A percentile compares a stretch with the other conserved stretches of the same genome.
phyloP scores from a whole-genome alignment of 1,140 invertebrate species.

The Cephus cinctus region DNA sequence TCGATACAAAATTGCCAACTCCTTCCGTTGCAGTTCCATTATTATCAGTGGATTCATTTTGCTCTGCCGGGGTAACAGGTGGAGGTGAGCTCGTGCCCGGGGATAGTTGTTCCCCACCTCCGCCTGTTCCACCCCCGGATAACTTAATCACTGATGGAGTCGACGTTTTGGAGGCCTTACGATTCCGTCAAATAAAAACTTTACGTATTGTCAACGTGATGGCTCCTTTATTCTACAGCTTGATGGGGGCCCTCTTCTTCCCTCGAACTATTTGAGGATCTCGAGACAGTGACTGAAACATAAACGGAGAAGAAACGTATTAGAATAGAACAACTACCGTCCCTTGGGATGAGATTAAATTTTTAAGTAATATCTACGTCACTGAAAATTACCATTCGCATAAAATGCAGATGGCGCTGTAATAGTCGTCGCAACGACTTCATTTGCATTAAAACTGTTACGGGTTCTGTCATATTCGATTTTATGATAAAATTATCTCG shows the following conservation, averaged over 20 bases:
- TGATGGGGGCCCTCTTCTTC: constrained; percentile 7
- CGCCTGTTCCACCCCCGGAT: constrained; percentile 50
- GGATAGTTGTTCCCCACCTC: constrained; percentile 40
- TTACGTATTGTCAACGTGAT: constrained; percentile 7
- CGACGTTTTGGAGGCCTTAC: constrained; percentile 53
- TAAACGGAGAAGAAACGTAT: constrained; percentile 13
- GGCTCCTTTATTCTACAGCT: constrained; percentile 17
- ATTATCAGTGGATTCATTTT: constrained; percentile 6
- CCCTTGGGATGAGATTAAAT: not conserved
- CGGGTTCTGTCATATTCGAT: too few relatives aligned
- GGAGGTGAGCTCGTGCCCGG: constrained; percentile 39
- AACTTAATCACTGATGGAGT: constrained; percentile 51
- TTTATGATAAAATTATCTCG: too few relatives aligned
- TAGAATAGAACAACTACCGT: not conserved
- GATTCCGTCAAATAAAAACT: constrained; percentile 31
- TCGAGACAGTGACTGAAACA: constrained; percentile 42
- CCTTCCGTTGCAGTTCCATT: constrained; percentile 13
- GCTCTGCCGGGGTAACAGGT: constrained; percentile 22
- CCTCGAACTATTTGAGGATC: constrained; percentile 43
- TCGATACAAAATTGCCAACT: constrained; percentile 14
- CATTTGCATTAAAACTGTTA: too few relatives aligned
- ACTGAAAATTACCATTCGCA: too few relatives aligned
- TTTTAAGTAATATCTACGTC: too few relatives aligned
- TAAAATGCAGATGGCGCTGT: too few relatives aligned
- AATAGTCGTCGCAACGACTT: too few relatives aligned